Conservation (phyloP, 2,797 vertebrate species). For the Nasua narica region DNA sequence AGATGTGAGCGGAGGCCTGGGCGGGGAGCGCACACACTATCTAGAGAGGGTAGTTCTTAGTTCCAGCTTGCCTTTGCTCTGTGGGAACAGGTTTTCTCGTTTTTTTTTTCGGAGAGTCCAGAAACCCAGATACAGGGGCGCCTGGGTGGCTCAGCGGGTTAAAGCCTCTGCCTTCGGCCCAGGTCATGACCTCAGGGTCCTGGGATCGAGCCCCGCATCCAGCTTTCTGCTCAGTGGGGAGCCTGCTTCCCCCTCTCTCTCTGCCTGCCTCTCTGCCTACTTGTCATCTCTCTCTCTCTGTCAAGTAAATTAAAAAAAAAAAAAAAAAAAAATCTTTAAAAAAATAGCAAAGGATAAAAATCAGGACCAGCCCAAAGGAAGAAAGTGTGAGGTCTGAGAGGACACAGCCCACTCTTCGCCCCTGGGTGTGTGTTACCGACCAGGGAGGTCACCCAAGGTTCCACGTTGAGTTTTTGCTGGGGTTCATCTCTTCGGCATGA, state of each 20-base stretch:
- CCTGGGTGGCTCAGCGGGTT: too few relatives aligned
- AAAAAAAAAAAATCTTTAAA: too few relatives aligned
- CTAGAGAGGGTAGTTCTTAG: background rate
- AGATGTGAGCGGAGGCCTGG: background rate
- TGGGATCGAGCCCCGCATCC: too few relatives aligned
- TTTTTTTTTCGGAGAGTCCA: background rate
- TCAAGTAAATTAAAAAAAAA: too few relatives aligned
- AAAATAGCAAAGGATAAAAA: background rate
- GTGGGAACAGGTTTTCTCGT: background rate
- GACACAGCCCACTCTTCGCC: background rate
- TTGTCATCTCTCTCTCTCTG: too few relatives aligned
- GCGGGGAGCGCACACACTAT: rapidly evolving
- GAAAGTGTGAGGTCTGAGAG: background rate
- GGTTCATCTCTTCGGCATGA: background rate
- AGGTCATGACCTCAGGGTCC: too few relatives aligned
- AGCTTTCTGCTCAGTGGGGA: too few relatives aligned
- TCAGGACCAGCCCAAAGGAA: background rate
- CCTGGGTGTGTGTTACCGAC: background rate
- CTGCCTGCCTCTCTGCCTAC: too few relatives aligned
- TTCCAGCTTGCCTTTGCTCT: background rate
- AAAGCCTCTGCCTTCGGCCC: too few relatives aligned
- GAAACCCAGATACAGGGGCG: background rate
- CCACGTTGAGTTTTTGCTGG: background rate
- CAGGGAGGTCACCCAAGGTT: background rate
- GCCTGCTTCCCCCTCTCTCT: too few relatives aligned